Base-by-base conservation (phyloP, 2,113 vertebrate species). In the Salminus brasiliensis region DNA sequence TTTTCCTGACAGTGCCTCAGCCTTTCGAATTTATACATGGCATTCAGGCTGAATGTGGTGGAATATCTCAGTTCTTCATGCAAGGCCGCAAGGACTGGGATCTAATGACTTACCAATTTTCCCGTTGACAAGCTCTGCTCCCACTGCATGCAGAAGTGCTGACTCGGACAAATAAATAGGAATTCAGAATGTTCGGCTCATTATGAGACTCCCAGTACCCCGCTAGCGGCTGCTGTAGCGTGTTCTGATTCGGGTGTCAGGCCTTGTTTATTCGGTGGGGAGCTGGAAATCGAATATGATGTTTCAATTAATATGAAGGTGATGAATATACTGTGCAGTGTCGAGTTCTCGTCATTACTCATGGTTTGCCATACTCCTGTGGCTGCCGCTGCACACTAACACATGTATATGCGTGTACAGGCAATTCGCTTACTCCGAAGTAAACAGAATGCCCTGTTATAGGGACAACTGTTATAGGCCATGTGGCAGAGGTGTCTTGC, bases 81-180 rank as follows among this genome's bases (percentile, higher is more conserved):
- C 27, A 16, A 21, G 18, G 55, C 32, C 53, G 12, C 43, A 6
- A 76, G 36, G 29, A 68, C 30, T 55, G 49, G 36, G 75, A 34
- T 55, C 63, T 43, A 55, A 69, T 77, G 69, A 69, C 34, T 69
- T 18, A 39, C 63, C 49, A 68, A 55, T 55, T 77, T 77, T 77
- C 62, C 62, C 12, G 23, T 41, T 77, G 74, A 78, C 65, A 57
- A 68, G 34, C 63, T 77, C 43, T 57, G 47, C 21, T 77, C 18
- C 39, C 23, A 30, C 23, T 55, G 49, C 34, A 45, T 59, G 62
- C 62, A 41, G 32, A 57, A 77, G 49, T 67, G 23, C 62, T 77
- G 74, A 69, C 49, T 69, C 41, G 5, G 30, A 45, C 39, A 43
- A 47, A 74, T 62, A 29, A 29, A 74, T 74, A 57, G 39, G 36